These are phyloP conservation scores for Danio rerio DNA, from an alignment of 2,113 vertebrate genomes.

Conservation along the genomic window GRCz12tu NC_133181.1:1277001-1277500, in stretches of 20 bases:
- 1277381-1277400: conserved; percentile 99
- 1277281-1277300: conserved; percentile 99
- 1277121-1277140: no score
- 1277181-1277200: no score
- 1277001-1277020: no score
- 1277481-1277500: conserved; percentile 90
- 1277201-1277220: no score
- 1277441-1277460: conserved; percentile 98
- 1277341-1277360: conserved; percentile 98
- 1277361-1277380: conserved; percentile 99
- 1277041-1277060: no score
- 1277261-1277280: conserved; percentile 99
- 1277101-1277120: no score
- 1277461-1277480: conserved; percentile 90
- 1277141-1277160: no score
- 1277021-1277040: no score
- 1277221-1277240: no score
- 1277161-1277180: no score
- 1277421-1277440: conserved; percentile 96
- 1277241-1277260: conserved; percentile 72
- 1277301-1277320: conserved; percentile 99
- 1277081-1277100: no score
- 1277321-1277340: conserved; percentile 99
- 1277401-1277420: conserved; percentile 99
- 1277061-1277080: no score